phyloP scores from a whole-genome alignment of 2,888 invertebrate genomes.

The Anthophora plumipes region DNA sequence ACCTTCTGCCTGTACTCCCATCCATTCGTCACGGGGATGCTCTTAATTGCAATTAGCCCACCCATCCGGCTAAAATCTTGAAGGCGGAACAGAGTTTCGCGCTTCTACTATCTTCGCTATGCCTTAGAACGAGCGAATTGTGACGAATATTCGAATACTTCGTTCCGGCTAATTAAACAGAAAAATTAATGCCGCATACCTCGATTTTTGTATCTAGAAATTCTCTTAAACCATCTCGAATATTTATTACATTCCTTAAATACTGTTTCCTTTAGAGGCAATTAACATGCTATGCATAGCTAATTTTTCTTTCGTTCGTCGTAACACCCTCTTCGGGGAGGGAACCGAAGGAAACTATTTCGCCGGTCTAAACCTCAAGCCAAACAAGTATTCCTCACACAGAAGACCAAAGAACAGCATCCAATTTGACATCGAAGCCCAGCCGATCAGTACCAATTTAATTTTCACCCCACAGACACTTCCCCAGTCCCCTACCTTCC shows the following conservation, averaged over 20 bases:
- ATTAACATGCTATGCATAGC: too few relatives aligned
- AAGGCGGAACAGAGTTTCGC: not conserved
- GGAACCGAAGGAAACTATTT: too few relatives aligned
- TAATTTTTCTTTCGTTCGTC: too few relatives aligned
- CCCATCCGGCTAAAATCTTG: constrained; percentile 32
- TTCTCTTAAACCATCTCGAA: too few relatives aligned
- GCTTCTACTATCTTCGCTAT: not conserved
- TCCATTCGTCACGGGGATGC: constrained; percentile 22
- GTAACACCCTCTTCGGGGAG: too few relatives aligned
- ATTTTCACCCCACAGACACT: constrained; percentile 18
- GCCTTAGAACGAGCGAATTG: not conserved
- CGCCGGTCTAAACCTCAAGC: too few relatives aligned
- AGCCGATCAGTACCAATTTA: constrained; percentile 28
- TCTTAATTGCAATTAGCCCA: constrained; percentile 71
- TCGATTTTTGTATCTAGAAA: too few relatives aligned
- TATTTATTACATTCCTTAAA: too few relatives aligned
- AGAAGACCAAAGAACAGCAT: constrained; percentile 11
- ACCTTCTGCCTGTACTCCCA: constrained; percentile 59
- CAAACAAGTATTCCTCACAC: not conserved
- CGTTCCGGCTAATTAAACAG: too few relatives aligned
- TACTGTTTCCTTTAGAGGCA: too few relatives aligned
- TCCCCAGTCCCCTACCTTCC: not conserved
- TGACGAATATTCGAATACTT: too few relatives aligned
- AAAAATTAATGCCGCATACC: too few relatives aligned
- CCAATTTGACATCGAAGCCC: constrained; percentile 20